phyloP scores from a whole-genome alignment of 2,888 invertebrate genomes.

The Cremastinae sp. region DNA sequence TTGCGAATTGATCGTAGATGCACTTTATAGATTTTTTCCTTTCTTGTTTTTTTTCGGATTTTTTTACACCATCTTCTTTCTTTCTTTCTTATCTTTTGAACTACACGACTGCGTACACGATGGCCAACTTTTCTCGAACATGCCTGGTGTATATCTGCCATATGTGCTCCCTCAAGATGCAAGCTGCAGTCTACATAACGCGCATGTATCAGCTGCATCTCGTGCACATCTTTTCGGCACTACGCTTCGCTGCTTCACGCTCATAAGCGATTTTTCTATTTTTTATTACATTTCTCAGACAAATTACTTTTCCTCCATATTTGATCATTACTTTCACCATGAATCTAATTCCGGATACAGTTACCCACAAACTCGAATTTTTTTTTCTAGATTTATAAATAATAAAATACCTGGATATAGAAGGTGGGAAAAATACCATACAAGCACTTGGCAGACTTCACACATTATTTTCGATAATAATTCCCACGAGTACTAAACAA shows the following conservation, averaged over 20 bases:
- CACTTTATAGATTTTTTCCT: slow-evolving; percentile 8
- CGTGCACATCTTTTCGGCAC: slow-evolving; percentile 39
- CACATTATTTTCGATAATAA: too few species aligned
- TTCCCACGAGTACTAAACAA: too few species aligned
- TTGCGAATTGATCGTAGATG: slow-evolving; percentile 41
- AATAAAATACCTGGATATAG: too few species aligned
- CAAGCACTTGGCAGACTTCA: too few species aligned
- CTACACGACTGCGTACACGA: slow-evolving; percentile 32
- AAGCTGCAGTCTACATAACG: slow-evolving; percentile 17
- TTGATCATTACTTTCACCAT: too few species aligned
- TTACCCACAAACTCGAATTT: too few species aligned
- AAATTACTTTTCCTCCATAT: neutral
- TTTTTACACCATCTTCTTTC: slow-evolving; percentile 13
- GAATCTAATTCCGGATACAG: too few species aligned
- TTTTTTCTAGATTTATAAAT: too few species aligned
- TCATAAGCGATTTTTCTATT: too few species aligned
- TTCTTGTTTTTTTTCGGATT: neutral
- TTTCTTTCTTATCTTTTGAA: slow-evolving; percentile 10
- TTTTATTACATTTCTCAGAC: neutral
- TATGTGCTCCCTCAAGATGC: slow-evolving; percentile 42
- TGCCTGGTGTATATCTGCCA: slow-evolving; percentile 51
- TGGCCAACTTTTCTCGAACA: slow-evolving; percentile 51
- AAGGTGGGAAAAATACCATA: too few species aligned
- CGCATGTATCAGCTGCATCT: slow-evolving; percentile 58
- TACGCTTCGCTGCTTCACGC: slow-evolving; percentile 38